phyloP scores from a whole-genome alignment of 1,140 invertebrate species.

The Halesus radiatus region DNA sequence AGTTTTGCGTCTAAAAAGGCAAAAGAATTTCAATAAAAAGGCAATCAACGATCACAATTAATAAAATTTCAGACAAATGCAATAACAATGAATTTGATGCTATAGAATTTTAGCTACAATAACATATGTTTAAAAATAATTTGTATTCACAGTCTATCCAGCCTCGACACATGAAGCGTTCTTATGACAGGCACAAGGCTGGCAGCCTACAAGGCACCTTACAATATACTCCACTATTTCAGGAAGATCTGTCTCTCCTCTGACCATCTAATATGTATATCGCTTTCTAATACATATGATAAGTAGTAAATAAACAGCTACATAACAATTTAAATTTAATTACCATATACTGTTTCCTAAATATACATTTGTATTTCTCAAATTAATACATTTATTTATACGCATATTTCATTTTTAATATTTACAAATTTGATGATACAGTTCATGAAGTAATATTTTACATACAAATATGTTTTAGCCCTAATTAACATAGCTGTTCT shows the following conservation, averaged over 20 bases:
- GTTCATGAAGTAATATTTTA: constrained; percentile 17
- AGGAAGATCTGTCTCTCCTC: constrained; percentile 38
- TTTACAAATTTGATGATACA: constrained; percentile 23
- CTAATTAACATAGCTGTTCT: constrained; percentile 34
- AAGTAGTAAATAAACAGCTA: constrained; percentile 46
- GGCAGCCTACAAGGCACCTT: constrained; percentile 73
- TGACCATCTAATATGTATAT: constrained; percentile 54
- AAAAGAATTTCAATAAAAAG: constrained; percentile 49
- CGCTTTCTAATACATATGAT: constrained; percentile 40
- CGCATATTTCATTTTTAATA: constrained; percentile 13
- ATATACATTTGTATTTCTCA: constrained; percentile 13
- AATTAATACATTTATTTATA: constrained; percentile 30
- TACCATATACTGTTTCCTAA: constrained; percentile 24
- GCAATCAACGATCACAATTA: constrained; percentile 57
- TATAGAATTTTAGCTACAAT: constrained; percentile 58
- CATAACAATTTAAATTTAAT: constrained; percentile 45
- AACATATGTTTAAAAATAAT: constrained; percentile 51
- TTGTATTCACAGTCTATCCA: constrained; percentile 58
- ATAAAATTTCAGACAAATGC: constrained; percentile 57
- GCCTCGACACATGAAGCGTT: constrained; percentile 56
- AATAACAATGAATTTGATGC: constrained; percentile 55
- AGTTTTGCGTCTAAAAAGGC: constrained; percentile 48
- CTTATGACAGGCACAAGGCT: constrained; percentile 71
- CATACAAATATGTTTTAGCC: constrained; percentile 34
- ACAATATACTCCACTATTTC: constrained; percentile 63